Base-by-base conservation (phyloP, 1,140 invertebrate genomes). In the Panonychus citri region DNA sequence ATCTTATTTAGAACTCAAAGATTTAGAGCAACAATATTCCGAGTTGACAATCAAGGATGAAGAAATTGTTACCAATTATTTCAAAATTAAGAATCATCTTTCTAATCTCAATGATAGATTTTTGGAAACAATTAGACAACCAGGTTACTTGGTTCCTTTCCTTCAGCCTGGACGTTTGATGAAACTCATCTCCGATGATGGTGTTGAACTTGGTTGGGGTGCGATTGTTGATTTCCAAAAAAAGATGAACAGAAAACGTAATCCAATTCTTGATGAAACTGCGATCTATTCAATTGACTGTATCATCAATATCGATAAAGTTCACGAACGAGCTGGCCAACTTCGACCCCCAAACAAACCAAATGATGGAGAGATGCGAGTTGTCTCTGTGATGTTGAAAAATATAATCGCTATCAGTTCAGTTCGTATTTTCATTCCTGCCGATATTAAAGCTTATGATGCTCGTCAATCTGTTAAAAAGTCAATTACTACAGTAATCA, bases 161-260 rank as follows among this genome's bases (percentile, higher is more conserved):
- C 70, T 98, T 58, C 86, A 95, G 67, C 81, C 88, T 1, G 94
- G 94, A 5, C 74, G 94, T 63, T 71, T 98, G 62, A 74, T 97
- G 5, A 86, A 90, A 53, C 59, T 88, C 81, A 77, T 94, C 2
- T 85, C 87, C 72, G 83, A 81, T 63, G 81, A 81, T 52, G 77
- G 81, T 0, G 73, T 83, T 57, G 81, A 89, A 66, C 97, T 90
- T 70, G 91, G 90, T 61, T 98, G 93, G 91, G 89, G 89, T 37
- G 83, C 90, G 26, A 78, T 97, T 46, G 77, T 98, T 1, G 94
- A 91, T 69, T 94, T 89, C 64, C 82, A 85, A 63, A 74, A 75
- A 59, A 73, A 73, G 56, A 87, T 86, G 62, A 73, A 79, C 59
- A 73, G 65, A 58, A 60, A 64, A 2, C 80, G 69, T 75, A 79